Evolutionary conservation across 2,797 vertebrate species (phyloP).

Genomic region (Ceyx erithaca): DNA sequence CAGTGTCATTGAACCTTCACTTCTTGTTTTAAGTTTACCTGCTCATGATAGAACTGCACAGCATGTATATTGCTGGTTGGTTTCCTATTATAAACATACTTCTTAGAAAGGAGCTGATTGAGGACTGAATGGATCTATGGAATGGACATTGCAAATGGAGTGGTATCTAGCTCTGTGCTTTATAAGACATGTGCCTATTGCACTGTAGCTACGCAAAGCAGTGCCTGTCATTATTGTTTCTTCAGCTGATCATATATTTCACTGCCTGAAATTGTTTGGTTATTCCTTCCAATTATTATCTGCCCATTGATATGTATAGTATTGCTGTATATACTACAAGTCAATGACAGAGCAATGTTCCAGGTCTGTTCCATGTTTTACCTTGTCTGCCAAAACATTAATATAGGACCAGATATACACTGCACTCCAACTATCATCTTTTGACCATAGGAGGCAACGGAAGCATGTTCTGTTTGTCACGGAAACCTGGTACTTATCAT

Average conservation of each 20-base stretch:
- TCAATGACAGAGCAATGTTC: background rate
- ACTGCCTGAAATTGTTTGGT: background rate
- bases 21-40: background rate
- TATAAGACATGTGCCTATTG: background rate
- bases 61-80: background rate
- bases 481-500: background rate
- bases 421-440: background rate
- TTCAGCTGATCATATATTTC: background rate
- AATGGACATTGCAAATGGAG: background rate
- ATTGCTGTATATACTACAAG: background rate
- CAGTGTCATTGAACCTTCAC: background rate
- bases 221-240: background rate
- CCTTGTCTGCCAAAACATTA: background rate
- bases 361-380: background rate
- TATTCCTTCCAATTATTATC: background rate
- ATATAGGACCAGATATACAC: background rate
- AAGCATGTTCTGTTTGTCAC: background rate
- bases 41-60: background rate
- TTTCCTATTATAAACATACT: background rate
- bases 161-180: background rate
- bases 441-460: background rate
- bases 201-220: background rate
- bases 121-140: background rate
- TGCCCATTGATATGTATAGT: background rate
- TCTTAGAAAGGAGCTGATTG: background rate